A percentile compares a stretch with the other conserved stretches of the same genome.
Conservation (phyloP, 2,797 vertebrate species). For the Choloepus didactylus region DNA sequence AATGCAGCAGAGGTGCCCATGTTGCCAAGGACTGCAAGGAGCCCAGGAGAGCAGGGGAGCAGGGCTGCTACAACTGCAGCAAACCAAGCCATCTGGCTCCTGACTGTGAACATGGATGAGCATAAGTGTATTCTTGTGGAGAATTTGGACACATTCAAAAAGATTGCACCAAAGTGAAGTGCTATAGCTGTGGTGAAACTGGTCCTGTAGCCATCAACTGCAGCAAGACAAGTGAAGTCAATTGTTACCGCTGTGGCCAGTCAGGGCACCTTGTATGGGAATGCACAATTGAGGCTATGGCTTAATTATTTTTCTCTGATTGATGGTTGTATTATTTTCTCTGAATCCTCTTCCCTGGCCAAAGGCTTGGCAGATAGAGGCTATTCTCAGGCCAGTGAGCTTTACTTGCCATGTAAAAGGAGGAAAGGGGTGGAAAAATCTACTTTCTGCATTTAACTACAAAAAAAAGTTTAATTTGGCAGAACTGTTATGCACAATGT, state of each 20-base stretch:
- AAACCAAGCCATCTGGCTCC: constrained; percentile 98
- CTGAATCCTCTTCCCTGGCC: constrained; percentile 99
- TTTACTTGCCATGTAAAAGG: constrained; percentile 96
- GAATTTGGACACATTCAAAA: constrained; percentile 99
- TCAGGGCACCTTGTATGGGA: constrained; percentile 97
- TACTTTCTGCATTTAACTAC: constrained; percentile 98
- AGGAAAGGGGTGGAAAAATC: constrained; percentile 96
- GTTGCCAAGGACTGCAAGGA: constrained; percentile 99
- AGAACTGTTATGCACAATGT: constrained; percentile 98
- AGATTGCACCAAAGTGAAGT: constrained; percentile 99
- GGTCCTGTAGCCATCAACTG: constrained; percentile 98
- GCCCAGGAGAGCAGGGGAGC: constrained; percentile 97
- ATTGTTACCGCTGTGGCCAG: constrained; percentile 98
- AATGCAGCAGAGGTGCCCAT: constrained; percentile 98
- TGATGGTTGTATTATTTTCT: constrained; percentile 99
- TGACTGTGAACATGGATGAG: constrained; percentile 97
- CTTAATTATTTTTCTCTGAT: constrained; percentile 96
- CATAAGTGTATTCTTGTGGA: constrained; percentile 99
- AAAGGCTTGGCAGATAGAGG: constrained; percentile 97
- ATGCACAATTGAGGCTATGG: constrained; percentile 96
- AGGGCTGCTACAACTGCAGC: constrained; percentile 98
- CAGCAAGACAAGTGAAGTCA: constrained; percentile 96
- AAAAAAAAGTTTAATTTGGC: constrained; percentile 96
- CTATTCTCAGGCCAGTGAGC: constrained; percentile 98
- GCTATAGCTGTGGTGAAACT: constrained; percentile 95